Evolutionary conservation across 2,888 invertebrate genomes (phyloP).

Genomic region (Micropterix aruncella): DNA sequence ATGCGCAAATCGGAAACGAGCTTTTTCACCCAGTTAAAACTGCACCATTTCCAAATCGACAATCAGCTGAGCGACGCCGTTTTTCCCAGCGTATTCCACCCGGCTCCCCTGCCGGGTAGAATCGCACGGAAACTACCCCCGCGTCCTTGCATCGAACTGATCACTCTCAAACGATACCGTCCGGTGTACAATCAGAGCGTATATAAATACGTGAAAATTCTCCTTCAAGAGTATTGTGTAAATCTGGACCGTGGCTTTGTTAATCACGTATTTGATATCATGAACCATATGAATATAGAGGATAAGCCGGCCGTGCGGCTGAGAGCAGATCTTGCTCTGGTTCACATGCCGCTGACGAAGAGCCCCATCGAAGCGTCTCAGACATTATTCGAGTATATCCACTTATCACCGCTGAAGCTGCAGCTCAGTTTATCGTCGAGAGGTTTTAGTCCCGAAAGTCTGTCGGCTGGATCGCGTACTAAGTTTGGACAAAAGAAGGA

Average conservation of each 20-base stretch:
- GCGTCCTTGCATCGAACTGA: constrained; percentile 47
- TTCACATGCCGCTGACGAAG: constrained; percentile 43
- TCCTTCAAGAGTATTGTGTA: constrained; percentile 51
- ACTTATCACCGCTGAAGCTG: constrained; percentile 43
- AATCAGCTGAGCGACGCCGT: constrained; percentile 59
- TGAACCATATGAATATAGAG: constrained; percentile 43
- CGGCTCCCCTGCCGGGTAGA: constrained; percentile 37
- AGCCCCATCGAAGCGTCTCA: constrained; percentile 19
- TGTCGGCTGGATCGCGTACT: constrained; percentile 13
- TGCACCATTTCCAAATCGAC: constrained; percentile 59
- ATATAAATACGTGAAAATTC: constrained; percentile 46
- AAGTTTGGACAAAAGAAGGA: constrained; percentile 27
- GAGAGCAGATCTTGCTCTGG: constrained; percentile 39
- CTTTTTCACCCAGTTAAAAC: constrained; percentile 48
- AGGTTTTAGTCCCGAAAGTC: constrained; percentile 17
- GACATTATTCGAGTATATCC: constrained; percentile 39
- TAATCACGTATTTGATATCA: constrained; percentile 43
- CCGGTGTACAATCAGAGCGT: constrained; percentile 37
- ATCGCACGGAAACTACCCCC: constrained; percentile 31
- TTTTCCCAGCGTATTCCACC: constrained; percentile 52
- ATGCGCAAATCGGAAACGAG: constrained; percentile 54
- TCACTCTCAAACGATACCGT: constrained; percentile 36
- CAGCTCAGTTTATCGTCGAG: constrained; percentile 44
- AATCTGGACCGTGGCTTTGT: constrained; percentile 57
- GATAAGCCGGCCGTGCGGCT: constrained; percentile 42